phyloP scores from a whole-genome alignment of 2,888 invertebrate genomes.

The Halocaridina rubra region DNA sequence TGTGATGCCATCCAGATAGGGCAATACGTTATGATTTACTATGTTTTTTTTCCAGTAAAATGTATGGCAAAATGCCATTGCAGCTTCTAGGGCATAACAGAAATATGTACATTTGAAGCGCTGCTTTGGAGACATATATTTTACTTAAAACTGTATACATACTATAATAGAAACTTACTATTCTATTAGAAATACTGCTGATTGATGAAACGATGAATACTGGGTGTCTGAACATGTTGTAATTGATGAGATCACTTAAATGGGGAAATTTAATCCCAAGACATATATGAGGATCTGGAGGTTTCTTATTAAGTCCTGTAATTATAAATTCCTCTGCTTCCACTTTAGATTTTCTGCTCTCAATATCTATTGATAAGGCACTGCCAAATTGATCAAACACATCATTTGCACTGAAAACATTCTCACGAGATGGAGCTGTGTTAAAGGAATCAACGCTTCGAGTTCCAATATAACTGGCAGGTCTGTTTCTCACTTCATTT shows the following conservation, averaged over 20 bases:
- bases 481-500: constrained; percentile 27
- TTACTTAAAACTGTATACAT: no score
- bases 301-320: not conserved
- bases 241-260: constrained; percentile 13
- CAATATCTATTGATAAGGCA: constrained; percentile 33
- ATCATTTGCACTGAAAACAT: constrained; percentile 24
- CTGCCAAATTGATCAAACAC: constrained; percentile 34
- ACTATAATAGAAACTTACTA: constrained; percentile 35
- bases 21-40: no score
- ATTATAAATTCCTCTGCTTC: not conserved
- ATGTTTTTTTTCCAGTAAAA: no score
- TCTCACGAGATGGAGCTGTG: constrained; percentile 11
- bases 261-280: constrained; percentile 38
- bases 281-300: not conserved
- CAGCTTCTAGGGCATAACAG: no score
- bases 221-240: constrained; percentile 28
- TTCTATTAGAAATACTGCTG: constrained; percentile 20
- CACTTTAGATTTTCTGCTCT: constrained; percentile 9
- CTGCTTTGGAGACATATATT: no score
- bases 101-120: no score
- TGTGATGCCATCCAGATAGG: no score
- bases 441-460: constrained; percentile 33
- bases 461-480: constrained; percentile 11
- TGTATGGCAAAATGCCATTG: no score
- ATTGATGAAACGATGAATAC: constrained; percentile 7